Percentiles rank a stretch among this genome's conserved stretches.
Evolutionary conservation across 2,888 invertebrate species (phyloP).

Genomic region (Invenusta paracnida): DNA sequence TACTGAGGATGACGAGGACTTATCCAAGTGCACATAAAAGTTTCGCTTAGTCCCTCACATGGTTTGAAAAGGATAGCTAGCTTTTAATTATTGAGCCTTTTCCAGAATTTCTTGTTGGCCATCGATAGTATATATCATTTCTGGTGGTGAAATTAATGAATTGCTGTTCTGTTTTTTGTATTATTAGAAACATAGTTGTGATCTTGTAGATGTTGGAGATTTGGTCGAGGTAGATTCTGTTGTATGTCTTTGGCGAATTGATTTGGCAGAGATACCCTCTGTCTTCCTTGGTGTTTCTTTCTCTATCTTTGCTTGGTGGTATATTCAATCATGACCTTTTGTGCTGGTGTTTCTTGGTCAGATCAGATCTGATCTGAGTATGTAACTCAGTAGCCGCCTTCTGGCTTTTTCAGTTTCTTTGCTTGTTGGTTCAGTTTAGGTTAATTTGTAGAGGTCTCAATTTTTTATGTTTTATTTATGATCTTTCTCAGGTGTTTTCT

Average conservation of each 20-base stretch:
- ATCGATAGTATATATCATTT: neutral
- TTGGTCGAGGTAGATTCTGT: neutral
- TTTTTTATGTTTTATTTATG: neutral
- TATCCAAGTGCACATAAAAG: neutral
- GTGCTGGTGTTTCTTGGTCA: neutral
- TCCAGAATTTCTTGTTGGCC: neutral
- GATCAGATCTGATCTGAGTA: conserved; percentile 5
- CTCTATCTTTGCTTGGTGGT: too few species aligned
- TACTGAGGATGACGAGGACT: too few species aligned
- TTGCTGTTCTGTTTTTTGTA: neutral
- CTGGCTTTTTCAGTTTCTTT: neutral
- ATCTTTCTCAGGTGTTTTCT: conserved; percentile 19
- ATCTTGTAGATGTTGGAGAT: conserved; percentile 4
- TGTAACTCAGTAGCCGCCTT: neutral
- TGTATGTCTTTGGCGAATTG: neutral
- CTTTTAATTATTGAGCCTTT: neutral
- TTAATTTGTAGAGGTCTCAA: neutral
- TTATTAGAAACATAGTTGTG: conserved; percentile 22
- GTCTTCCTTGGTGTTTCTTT: conserved; percentile 19
- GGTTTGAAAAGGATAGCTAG: neutral
- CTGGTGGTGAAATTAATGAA: neutral
- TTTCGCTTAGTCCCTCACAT: neutral
- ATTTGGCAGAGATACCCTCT: neutral
- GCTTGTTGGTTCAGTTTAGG: conserved; percentile 4
- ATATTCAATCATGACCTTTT: neutral